These are phyloP conservation scores for Cherax destructor DNA, from an alignment of 1,140 invertebrate genomes.

Conservation along the genomic window DNA sequence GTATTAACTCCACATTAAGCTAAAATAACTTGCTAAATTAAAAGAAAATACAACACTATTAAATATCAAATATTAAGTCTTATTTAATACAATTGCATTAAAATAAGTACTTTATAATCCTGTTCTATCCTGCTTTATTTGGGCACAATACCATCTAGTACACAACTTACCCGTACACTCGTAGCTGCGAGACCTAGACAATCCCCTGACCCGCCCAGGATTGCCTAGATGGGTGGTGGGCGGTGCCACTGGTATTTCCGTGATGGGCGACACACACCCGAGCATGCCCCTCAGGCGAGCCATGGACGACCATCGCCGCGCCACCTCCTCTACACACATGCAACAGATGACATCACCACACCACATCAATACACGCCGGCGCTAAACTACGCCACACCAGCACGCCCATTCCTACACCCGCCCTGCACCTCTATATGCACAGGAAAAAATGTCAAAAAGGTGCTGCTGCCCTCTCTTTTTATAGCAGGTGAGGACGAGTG, in stretches of 20 bases:
- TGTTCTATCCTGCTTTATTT: constrained; percentile 12
- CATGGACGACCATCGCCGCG: constrained; percentile 66
- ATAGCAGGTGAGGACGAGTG: neutral
- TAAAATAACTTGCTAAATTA: neutral
- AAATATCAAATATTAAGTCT: neutral
- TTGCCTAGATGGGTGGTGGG: constrained; percentile 54
- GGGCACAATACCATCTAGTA: neutral
- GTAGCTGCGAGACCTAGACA: constrained; percentile 62
- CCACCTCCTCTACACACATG: constrained; percentile 66
- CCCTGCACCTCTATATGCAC: neutral
- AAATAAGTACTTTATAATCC: neutral
- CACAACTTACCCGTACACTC: constrained; percentile 60
- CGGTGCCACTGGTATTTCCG: constrained; percentile 48
- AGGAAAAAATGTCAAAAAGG: neutral
- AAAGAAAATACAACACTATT: neutral
- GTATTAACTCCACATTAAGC: neutral
- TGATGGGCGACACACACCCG: constrained; percentile 65
- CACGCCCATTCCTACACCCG: constrained; percentile 3
- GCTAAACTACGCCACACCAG: constrained; percentile 61
- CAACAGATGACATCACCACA: constrained; percentile 65
- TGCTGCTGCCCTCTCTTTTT: neutral
- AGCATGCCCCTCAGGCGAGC: constrained; percentile 66
- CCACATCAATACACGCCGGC: constrained; percentile 61
- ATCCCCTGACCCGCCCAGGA: constrained; percentile 49
- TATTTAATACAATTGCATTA: neutral